Evolutionary conservation across 2,797 vertebrate species (phyloP).

Genomic region (Periophthalmus magnuspinnatus): DNA sequence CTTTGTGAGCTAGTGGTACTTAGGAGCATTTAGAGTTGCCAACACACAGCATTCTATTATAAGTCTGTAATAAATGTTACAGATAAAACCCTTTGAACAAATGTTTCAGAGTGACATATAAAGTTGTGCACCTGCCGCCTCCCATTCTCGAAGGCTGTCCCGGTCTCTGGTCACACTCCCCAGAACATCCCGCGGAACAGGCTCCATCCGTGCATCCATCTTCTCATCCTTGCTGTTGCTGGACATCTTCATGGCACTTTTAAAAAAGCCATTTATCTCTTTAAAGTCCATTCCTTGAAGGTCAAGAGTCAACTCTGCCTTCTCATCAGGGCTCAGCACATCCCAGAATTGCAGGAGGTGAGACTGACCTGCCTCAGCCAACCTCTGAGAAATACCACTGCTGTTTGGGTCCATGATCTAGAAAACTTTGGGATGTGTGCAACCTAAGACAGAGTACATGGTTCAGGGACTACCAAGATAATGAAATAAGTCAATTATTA

Average conservation of each 20-base stretch:
- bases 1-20: neutral
- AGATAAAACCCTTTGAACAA: neutral
- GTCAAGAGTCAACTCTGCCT: conserved; percentile 69
- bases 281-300: conserved; percentile 82
- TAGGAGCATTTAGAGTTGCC: neutral
- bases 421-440: conserved; percentile 22
- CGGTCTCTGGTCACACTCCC: conserved; percentile 88
- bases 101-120: conserved; percentile 1
- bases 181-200: conserved; percentile 87
- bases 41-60: neutral
- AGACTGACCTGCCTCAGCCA: conserved; percentile 81
- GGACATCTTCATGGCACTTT: conserved; percentile 77
- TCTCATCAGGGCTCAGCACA: conserved; percentile 76
- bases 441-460: conserved; percentile 16
- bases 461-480: neutral
- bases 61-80: conserved; percentile 18
- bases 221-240: conserved; percentile 72
- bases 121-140: conserved; percentile 79
- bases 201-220: conserved; percentile 87
- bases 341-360: conserved; percentile 88
- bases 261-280: conserved; percentile 86
- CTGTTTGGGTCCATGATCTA: conserved; percentile 76
- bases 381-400: conserved; percentile 57
- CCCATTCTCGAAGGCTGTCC: conserved; percentile 84
- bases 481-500: neutral